Base-by-base conservation (phyloP, 2,888 invertebrate species). In the Scaptomyza tumidula region DNA sequence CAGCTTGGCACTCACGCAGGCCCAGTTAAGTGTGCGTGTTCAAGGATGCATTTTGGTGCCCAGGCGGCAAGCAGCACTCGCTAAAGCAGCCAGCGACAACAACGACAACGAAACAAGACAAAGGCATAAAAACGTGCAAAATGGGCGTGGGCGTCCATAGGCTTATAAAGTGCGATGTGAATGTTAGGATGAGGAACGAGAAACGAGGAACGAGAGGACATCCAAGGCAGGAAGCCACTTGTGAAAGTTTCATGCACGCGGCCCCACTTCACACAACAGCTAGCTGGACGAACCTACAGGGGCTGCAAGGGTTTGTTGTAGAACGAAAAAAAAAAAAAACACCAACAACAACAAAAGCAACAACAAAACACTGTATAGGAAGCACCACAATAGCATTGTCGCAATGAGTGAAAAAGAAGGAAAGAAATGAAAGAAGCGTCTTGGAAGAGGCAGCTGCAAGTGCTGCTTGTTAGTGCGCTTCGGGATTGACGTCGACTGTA, bases 171-270 rank as follows among this genome's bases (percentile, higher is more conserved):
- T 88, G 86, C 71, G 86, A 86, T 45, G 44, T 7, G 27, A 14
- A 39, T 39, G 39, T 37, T 1, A 3, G 39, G 3, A 19, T 24
- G 14, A 9, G 29, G 29, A 27, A 6, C 6, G 27, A 6, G 29
- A 0, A 5, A 5, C 7, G 29, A 6, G 6, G 29, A 29, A 29
- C 29, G n/a, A 49, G 53, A 52, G 31, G 27, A 16, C 27, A 55
- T 62, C 74, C 80, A 84, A 87, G 86, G 80, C 84, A 85, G 84
- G 81, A 85, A 85, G 84, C 87, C 84, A 88, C 83, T 88, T 83
- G 88, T 84, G 84, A 88, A 85, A 88, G 87, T 84, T 88, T 88
- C 84, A 88, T 88, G 86, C 88, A 84, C 88, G 86, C 86, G 84
- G 86, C 78, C 84, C 88, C 88, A 88, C 83, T 84, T 84, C 88